Conservation (phyloP, 2,888 invertebrate species). For the Sphaerophoria taeniata region DNA sequence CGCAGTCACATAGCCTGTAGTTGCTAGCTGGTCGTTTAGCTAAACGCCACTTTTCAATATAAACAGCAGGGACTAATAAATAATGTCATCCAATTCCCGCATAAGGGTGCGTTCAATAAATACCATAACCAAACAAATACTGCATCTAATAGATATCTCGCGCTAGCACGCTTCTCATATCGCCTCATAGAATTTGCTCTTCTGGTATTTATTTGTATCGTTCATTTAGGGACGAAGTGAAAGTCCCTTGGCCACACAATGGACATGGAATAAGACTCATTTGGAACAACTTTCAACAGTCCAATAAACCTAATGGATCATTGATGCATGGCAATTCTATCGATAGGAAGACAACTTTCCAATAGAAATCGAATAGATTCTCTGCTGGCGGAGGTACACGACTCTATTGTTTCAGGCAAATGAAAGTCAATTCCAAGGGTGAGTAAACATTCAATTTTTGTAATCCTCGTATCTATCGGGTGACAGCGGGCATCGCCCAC, state of each 20-base stretch:
- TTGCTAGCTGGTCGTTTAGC: background rate
- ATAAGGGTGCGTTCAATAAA: conserved; percentile 60
- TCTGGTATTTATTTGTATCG: conserved; percentile 36
- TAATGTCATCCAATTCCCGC: conserved; percentile 41
- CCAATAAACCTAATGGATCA: conserved; percentile 68
- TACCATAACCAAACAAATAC: conserved; percentile 58
- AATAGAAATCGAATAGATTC: conserved; percentile 44
- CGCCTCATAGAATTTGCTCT: conserved; percentile 36
- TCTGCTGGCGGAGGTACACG: conserved; percentile 17
- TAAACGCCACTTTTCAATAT: conserved; percentile 23
- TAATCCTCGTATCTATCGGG: background rate
- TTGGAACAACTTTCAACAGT: conserved; percentile 47
- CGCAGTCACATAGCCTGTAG: background rate
- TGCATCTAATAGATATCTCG: conserved; percentile 57
- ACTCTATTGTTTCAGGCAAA: conserved; percentile 44
- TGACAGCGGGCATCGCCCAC: conserved; percentile 12
- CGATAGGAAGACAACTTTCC: conserved; percentile 9
- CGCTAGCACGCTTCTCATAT: conserved; percentile 49
- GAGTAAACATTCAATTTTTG: conserved; percentile 23
- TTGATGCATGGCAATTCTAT: background rate
- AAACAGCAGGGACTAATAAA: conserved; percentile 40
- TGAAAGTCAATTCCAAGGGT: conserved; percentile 52
- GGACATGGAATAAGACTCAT: conserved; percentile 9
- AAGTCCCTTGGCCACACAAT: conserved; percentile 7
- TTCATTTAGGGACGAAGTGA: conserved; percentile 6